phyloP scores from a whole-genome alignment of 2,888 invertebrate species.

The Eudemis profundana region DNA sequence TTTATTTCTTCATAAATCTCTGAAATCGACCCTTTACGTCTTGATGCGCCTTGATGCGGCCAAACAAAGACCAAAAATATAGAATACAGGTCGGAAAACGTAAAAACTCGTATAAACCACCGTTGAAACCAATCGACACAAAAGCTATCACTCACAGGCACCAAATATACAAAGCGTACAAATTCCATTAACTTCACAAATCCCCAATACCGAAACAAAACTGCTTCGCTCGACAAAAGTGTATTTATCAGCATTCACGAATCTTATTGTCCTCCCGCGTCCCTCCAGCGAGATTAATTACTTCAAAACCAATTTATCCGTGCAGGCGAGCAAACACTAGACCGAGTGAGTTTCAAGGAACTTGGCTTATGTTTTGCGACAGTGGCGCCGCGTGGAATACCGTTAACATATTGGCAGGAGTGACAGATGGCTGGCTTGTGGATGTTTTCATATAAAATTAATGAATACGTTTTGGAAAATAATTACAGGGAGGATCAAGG shows the following conservation, averaged over 20 bases:
- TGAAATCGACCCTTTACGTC: too few relatives aligned
- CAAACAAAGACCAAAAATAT: not conserved
- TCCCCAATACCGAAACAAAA: conserved; percentile 19
- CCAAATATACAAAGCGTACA: conserved; percentile 5
- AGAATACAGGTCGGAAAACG: not conserved
- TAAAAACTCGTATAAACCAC: not conserved
- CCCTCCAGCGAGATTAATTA: conserved; percentile 21
- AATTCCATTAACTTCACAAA: conserved; percentile 26
- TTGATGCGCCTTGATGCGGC: too few relatives aligned
- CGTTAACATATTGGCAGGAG: not conserved
- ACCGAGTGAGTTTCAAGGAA: not conserved
- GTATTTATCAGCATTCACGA: conserved; percentile 25
- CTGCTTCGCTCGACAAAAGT: conserved; percentile 12
- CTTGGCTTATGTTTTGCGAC: conserved; percentile 17
- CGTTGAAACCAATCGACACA: not conserved
- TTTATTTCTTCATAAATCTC: too few relatives aligned
- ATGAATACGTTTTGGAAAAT: conserved; percentile 25
- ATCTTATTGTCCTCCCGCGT: conserved; percentile 19
- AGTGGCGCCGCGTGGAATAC: not conserved
- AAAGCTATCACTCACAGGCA: conserved; percentile 19
- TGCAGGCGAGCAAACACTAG: conserved; percentile 14
- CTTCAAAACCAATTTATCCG: conserved; percentile 25
- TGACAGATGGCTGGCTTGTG: conserved; percentile 11
- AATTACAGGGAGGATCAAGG: conserved; percentile 14
- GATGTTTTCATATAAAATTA: conserved; percentile 24